These are phyloP conservation scores for Nymphalis polychloros DNA, from an alignment of 2,888 invertebrate genomes.

Conservation along the genomic window DNA sequence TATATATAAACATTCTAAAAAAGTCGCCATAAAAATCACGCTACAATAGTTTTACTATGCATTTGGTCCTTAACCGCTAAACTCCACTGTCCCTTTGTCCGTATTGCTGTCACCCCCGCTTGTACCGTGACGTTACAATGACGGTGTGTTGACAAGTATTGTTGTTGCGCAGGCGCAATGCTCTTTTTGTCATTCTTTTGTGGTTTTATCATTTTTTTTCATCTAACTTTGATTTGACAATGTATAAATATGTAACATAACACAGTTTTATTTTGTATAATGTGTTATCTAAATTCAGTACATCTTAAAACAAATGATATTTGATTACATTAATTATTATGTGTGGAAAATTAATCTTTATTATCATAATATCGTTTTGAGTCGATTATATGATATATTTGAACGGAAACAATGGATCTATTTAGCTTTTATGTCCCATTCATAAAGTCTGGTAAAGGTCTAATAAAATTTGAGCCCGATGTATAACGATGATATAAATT, in stretches of 20 bases:
- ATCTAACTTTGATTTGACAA: slow-evolving; percentile 18
- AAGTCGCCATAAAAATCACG: slow-evolving; percentile 8
- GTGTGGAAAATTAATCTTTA: background rate
- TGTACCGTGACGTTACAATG: slow-evolving; percentile 39
- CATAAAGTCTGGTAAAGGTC: slow-evolving; percentile 27
- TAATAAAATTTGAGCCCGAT: slow-evolving; percentile 19
- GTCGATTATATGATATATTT: background rate
- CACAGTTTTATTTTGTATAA: background rate
- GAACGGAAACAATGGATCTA: background rate
- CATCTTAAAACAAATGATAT: too few relatives aligned
- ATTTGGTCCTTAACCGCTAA: slow-evolving; percentile 36
- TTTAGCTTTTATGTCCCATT: slow-evolving; percentile 10
- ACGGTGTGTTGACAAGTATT: slow-evolving; percentile 69
- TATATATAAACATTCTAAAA: slow-evolving; percentile 17
- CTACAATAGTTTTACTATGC: slow-evolving; percentile 21
- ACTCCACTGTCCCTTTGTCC: slow-evolving; percentile 56
- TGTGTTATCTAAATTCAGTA: background rate
- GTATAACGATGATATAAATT: slow-evolving; percentile 27
- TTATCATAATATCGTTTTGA: background rate
- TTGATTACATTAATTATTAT: background rate
- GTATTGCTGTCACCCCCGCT: slow-evolving; percentile 54
- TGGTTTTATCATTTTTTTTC: slow-evolving; percentile 35
- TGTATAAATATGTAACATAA: slow-evolving; percentile 8
- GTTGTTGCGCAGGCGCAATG: slow-evolving; percentile 46
- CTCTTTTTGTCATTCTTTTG: slow-evolving; percentile 34